These are phyloP conservation scores for Ashinkailepas kermadecensis DNA, from an alignment of 2,888 invertebrate genomes.

Conservation along the genomic window DNA sequence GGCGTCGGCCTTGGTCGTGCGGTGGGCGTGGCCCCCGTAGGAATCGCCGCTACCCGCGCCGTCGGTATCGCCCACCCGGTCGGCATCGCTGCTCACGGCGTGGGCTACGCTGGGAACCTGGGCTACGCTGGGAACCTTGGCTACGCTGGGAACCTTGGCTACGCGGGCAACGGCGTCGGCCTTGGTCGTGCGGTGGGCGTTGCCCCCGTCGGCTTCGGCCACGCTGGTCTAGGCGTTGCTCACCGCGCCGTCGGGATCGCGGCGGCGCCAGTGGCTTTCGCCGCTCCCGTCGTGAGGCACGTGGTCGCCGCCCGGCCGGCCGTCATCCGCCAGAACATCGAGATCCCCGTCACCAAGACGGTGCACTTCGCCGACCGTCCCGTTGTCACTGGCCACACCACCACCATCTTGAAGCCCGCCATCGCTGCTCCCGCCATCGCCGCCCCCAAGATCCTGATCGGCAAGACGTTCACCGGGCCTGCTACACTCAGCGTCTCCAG, in stretches of 20 bases:
- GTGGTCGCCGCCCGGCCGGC: constrained; percentile 25
- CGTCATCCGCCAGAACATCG: constrained; percentile 28
- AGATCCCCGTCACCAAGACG: constrained; percentile 30
- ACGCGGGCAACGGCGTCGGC: background rate
- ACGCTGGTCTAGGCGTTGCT: too few species aligned
- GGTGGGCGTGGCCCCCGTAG: background rate
- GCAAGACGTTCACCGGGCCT: constrained; percentile 27
- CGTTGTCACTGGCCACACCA: constrained; percentile 30
- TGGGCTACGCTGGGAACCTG: too few species aligned
- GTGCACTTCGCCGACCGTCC: constrained; percentile 30
- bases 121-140: background rate
- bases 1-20: too few species aligned
- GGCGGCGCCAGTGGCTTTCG: too few species aligned
- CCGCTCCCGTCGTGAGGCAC: constrained; percentile 2
- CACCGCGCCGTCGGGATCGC: too few species aligned
- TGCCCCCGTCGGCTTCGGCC: background rate
- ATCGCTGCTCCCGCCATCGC: constrained; percentile 31
- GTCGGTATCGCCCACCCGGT: background rate
- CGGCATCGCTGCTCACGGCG: background rate
- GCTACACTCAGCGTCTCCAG: constrained; percentile 19
- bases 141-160: background rate
- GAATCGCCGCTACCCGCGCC: background rate
- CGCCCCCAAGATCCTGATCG: constrained; percentile 30
- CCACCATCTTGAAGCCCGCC: constrained; percentile 31
- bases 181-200: background rate